Conservation (phyloP, 2,888 invertebrate species). For the Amaurobius ferox region DNA sequence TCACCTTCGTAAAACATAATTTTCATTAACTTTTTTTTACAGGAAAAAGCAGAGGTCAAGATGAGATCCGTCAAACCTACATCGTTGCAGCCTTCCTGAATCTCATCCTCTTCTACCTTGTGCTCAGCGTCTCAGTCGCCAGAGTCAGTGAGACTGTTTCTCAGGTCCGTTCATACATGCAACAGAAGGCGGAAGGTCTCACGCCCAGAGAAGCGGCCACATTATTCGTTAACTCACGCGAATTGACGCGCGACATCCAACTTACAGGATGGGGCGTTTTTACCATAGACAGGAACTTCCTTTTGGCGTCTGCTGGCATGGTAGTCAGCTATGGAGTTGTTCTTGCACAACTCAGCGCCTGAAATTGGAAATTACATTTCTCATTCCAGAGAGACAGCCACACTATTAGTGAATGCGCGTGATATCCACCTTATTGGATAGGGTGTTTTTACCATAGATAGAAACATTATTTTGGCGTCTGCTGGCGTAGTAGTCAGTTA, state of each 20-base stretch:
- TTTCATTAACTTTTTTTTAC: neutral
- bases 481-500: constrained; percentile 25
- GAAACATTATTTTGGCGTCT: constrained; percentile 26
- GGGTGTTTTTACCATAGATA: constrained; percentile 28
- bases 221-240: neutral
- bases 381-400: neutral
- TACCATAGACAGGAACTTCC: constrained; percentile 21
- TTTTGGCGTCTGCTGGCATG: constrained; percentile 27
- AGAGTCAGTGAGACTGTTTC: constrained; percentile 1
- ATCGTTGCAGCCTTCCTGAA: constrained; percentile 5
- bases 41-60: constrained; percentile 16
- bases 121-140: constrained; percentile 14
- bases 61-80: constrained; percentile 23
- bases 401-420: neutral
- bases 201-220: neutral
- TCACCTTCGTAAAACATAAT: too few relatives aligned
- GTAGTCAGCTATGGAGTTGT: constrained; percentile 34
- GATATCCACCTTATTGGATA: constrained; percentile 22
- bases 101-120: constrained; percentile 23
- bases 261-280: constrained; percentile 49
- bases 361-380: too few relatives aligned
- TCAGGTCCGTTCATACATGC: neutral
- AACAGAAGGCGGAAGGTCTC: neutral
- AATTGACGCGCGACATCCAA: neutral
- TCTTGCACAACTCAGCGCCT: constrained; percentile 19